These are phyloP conservation scores for Drosophila prolongata DNA, from an alignment of 2,888 invertebrate species.

Conservation along the genomic window DNA sequence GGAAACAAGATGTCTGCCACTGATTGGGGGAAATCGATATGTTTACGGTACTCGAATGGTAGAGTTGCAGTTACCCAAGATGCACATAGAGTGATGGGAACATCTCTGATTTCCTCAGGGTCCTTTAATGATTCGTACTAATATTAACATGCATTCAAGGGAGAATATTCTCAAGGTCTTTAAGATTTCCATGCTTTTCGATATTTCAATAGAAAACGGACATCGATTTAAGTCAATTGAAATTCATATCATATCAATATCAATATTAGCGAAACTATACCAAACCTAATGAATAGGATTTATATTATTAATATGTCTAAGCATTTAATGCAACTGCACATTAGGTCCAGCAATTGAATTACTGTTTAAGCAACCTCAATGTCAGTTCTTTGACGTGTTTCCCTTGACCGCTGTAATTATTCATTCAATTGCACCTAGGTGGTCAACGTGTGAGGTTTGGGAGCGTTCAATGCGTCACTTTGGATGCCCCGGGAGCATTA, in stretches of 20 bases:
- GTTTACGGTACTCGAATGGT: background rate
- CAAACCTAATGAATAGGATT: too few relatives aligned
- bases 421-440: slow-evolving; percentile 32
- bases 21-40: slow-evolving; percentile 41
- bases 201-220: too few relatives aligned
- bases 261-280: too few relatives aligned
- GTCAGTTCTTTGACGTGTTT: too few relatives aligned
- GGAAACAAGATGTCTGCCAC: slow-evolving; percentile 35
- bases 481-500: slow-evolving; percentile 27
- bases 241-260: too few relatives aligned
- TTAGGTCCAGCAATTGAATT: background rate
- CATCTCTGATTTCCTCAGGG: slow-evolving; percentile 20
- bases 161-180: too few relatives aligned
- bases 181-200: too few relatives aligned
- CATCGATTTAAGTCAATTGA: too few relatives aligned
- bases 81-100: slow-evolving; percentile 14
- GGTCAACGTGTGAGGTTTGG: slow-evolving; percentile 5
- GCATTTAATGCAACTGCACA: too few relatives aligned
- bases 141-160: background rate
- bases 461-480: slow-evolving; percentile 4
- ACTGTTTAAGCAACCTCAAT: background rate
- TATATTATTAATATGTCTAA: too few relatives aligned
- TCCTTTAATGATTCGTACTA: slow-evolving; percentile 8
- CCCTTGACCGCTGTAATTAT: slow-evolving; percentile 7
- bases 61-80: slow-evolving; percentile 8